These are phyloP conservation scores for Tonatia bakeri DNA, from an alignment of 2,113 vertebrate species.

Conservation along the genomic window DNA sequence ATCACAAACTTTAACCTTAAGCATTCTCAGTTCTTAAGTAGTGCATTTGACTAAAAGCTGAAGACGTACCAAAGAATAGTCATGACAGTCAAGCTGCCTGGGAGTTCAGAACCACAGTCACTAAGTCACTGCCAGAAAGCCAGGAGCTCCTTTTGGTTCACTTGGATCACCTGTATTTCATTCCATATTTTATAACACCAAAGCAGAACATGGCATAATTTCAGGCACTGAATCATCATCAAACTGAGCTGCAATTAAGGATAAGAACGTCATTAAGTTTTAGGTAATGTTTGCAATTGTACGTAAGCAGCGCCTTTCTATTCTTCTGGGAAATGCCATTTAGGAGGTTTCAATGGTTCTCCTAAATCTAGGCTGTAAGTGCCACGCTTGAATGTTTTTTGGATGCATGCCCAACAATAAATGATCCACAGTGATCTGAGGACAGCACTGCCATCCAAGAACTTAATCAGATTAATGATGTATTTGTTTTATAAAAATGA, in stretches of 20 bases:
- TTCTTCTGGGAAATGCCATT: constrained; percentile 78
- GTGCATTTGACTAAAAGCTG: constrained; percentile 57
- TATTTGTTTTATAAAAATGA: constrained; percentile 93
- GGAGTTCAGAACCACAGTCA: constrained; percentile 54
- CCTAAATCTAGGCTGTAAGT: constrained; percentile 80
- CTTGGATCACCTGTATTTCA: constrained; percentile 70
- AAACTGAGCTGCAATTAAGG: constrained; percentile 78
- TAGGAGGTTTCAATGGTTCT: constrained; percentile 76
- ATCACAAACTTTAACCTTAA: constrained; percentile 52
- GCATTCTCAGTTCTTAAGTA: constrained; percentile 46
- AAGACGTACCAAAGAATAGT: constrained; percentile 37
- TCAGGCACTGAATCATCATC: constrained; percentile 75
- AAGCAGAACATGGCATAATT: constrained; percentile 72
- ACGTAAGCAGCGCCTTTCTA: constrained; percentile 71
- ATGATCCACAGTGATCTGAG: constrained; percentile 86
- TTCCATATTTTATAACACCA: constrained; percentile 63
- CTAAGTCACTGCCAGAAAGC: constrained; percentile 57
- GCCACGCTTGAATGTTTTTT: constrained; percentile 82
- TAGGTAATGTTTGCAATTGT: constrained; percentile 72
- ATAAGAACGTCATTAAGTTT: constrained; percentile 80
- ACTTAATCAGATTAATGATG: constrained; percentile 95
- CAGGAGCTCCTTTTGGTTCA: constrained; percentile 58
- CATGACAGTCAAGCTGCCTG: constrained; percentile 39
- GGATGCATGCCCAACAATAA: constrained; percentile 85
- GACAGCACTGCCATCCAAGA: constrained; percentile 83